Evolutionary conservation across 2,797 vertebrate genomes (phyloP), one percentile per base, ranked within the genome.

Genomic region (Eleutherodactylus coqui): DNA sequence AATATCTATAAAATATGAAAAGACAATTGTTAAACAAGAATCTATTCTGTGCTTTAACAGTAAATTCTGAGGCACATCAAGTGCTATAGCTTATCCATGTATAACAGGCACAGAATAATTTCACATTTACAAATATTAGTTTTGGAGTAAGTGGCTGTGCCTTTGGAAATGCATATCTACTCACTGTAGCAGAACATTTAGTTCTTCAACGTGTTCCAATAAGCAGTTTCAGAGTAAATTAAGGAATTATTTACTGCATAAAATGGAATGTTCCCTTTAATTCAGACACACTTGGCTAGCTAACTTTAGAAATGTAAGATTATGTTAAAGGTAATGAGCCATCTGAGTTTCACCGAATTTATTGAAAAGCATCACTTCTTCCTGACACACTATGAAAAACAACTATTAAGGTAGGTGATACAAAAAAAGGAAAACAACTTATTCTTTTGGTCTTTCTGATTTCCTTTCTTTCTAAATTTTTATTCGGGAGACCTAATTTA

Each of bases 291-390:
- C 64, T 79, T 55, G 69, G 75, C 62, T 83, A 60, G 49, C 27
- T 87, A 79, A 21, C 19, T 83, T 43, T 87, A 80, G 75, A 69
- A 87, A 84, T 53, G n/a, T 62, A 43, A 49, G 51, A 73, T 75
- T 84, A 72, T 60, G 32, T 51, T 53, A 49, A 49, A 55, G 43
- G 79, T 77, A 78, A 86, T 86, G 73, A 78, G n/a, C 79, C 80
- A 82, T 77, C 27, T 77, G 55, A 64, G 62, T 79, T 86, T 29
- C 36, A 47, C 13, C 49, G 75, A 83, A 83, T 78, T 24, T 64
- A 24, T 55, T 29, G 67, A 62, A 79, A 55, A 75, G 53, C 53
- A 24, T 64, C 64, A 79, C 32, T 87, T 62, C 14, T 41, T 75
- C 17, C 43, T 49, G 24, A 53, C n/a, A 49, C 29, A 27, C 77